These are phyloP conservation scores for Felis chaus DNA, from an alignment of 2,113 vertebrate genomes.

Conservation along the genomic window DNA sequence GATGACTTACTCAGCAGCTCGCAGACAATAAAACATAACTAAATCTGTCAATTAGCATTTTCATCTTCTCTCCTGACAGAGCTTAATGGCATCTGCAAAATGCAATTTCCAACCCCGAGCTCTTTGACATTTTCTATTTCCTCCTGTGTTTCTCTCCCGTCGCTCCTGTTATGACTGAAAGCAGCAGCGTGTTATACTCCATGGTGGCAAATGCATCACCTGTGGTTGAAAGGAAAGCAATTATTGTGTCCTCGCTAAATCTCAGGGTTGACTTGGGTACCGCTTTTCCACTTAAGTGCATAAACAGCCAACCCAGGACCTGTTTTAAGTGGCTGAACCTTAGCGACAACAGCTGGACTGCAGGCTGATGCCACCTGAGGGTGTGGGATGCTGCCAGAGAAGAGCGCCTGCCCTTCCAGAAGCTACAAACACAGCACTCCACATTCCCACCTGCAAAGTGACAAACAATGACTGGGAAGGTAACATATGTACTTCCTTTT, in stretches of 20 bases:
- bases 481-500: not conserved
- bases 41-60: conserved; percentile 73
- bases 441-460: not conserved
- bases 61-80: conserved; percentile 69
- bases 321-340: conserved; percentile 73
- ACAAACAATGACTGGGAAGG: not conserved
- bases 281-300: conserved; percentile 72
- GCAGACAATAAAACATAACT: conserved; percentile 66
- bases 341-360: conserved; percentile 73
- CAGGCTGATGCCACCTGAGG: conserved; percentile 80
- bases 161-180: conserved; percentile 77
- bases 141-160: conserved; percentile 68
- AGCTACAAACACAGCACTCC: conserved; percentile 22
- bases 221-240: conserved; percentile 81
- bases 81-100: conserved; percentile 62
- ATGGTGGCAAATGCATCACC: conserved; percentile 79
- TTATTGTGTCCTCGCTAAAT: conserved; percentile 82
- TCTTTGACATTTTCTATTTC: conserved; percentile 83
- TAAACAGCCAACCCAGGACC: conserved; percentile 70
- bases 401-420: conserved; percentile 48
- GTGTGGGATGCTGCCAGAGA: conserved; percentile 75
- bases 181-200: conserved; percentile 71
- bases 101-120: conserved; percentile 62
- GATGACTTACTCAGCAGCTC: conserved; percentile 60
- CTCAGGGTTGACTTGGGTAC: conserved; percentile 65